phyloP scores from a whole-genome alignment of 2,888 invertebrate genomes.

The Synergus laeviventris region DNA sequence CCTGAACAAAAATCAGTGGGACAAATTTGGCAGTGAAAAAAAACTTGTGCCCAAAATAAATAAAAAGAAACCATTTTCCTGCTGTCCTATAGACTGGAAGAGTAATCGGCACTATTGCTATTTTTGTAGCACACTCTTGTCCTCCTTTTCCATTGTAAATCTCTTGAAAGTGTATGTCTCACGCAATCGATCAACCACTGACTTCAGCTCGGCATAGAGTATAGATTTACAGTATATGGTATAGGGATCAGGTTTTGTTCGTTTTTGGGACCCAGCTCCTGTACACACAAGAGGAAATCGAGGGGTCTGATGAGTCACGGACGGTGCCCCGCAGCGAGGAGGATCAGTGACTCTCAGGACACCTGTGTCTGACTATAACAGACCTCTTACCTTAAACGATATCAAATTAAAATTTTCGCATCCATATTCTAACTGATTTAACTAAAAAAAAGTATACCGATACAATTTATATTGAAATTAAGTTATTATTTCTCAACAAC shows the following conservation, averaged over 20 bases:
- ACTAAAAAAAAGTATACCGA: too few relatives aligned
- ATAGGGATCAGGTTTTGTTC: slow-evolving; percentile 65
- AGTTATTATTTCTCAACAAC: too few relatives aligned
- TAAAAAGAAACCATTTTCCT: too few relatives aligned
- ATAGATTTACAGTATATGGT: background rate
- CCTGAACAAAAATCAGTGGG: too few relatives aligned
- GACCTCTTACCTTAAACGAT: background rate
- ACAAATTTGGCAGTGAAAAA: too few relatives aligned
- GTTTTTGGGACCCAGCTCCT: slow-evolving; percentile 71
- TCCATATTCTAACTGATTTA: background rate
- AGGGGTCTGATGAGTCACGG: slow-evolving; percentile 76
- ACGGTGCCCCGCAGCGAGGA: slow-evolving; percentile 73
- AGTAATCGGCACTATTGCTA: too few relatives aligned
- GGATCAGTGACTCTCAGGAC: slow-evolving; percentile 69
- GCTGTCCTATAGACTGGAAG: too few relatives aligned
- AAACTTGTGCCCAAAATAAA: too few relatives aligned
- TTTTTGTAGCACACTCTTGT: background rate
- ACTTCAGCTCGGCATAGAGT: slow-evolving; percentile 58
- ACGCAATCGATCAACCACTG: slow-evolving; percentile 74
- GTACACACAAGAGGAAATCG: slow-evolving; percentile 71
- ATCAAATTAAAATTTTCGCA: background rate
- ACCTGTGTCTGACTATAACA: background rate
- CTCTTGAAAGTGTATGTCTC: slow-evolving; percentile 70
- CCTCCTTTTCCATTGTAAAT: slow-evolving; percentile 67
- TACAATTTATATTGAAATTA: too few relatives aligned